Conservation (phyloP, 2,888 invertebrate genomes). For the Nemoura dubitans region DNA sequence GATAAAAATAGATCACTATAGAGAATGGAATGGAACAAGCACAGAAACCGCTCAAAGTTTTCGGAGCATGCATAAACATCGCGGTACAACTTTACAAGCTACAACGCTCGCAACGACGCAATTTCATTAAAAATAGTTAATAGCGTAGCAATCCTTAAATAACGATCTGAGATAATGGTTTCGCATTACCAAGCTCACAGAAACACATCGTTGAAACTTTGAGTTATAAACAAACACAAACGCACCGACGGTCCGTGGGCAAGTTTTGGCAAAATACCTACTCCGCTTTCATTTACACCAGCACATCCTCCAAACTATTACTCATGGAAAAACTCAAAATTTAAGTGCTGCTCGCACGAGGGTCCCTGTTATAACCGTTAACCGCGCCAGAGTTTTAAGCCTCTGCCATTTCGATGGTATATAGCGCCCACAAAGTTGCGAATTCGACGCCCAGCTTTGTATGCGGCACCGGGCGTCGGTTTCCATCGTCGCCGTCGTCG, state of each 20-base stretch:
- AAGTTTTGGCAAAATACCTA: background rate
- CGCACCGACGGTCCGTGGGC: background rate
- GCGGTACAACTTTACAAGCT: background rate
- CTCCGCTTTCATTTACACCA: background rate
- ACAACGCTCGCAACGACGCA: background rate
- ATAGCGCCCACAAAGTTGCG: slow-evolving; percentile 23
- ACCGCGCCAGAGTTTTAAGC: background rate
- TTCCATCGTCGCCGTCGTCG: background rate
- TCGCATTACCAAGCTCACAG: background rate
- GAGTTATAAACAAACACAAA: too few species aligned
- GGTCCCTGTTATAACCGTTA: background rate
- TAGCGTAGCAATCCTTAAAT: background rate
- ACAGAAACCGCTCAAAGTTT: background rate
- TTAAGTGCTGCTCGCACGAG: background rate
- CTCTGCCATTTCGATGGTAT: background rate
- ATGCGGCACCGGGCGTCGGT: slow-evolving; percentile 1
- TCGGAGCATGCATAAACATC: background rate
- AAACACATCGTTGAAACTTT: too few species aligned
- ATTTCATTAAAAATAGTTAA: background rate
- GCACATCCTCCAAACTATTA: background rate
- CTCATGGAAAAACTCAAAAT: background rate
- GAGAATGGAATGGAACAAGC: background rate
- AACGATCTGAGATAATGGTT: background rate
- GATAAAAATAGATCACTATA: background rate
- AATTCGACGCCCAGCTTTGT: slow-evolving; percentile 36